Evolutionary conservation across 2,888 invertebrate genomes (phyloP).

Genomic region (Entomobrya multifasciata): DNA sequence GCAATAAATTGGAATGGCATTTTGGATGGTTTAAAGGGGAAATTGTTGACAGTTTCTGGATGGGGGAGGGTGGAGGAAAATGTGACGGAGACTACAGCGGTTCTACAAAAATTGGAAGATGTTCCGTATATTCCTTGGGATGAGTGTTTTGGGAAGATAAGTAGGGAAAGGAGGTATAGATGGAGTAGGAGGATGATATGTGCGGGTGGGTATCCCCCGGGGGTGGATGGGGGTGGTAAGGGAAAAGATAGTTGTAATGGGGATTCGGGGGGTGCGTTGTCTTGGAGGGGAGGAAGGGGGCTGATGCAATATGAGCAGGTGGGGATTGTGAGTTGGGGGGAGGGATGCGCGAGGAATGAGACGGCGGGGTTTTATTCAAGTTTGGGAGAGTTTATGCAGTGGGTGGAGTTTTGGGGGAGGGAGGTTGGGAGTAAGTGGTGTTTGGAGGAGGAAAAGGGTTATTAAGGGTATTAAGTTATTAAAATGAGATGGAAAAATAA

Average conservation of each 20-base stretch:
- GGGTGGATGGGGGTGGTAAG: background rate
- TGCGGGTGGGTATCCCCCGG: background rate
- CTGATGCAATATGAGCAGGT: background rate
- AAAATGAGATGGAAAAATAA: too few species aligned
- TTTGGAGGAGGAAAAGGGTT: background rate
- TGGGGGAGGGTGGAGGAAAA: background rate
- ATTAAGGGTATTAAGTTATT: too few species aligned
- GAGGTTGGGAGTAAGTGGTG: background rate
- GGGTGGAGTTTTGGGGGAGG: background rate
- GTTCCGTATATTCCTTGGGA: background rate
- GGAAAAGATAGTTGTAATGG: background rate
- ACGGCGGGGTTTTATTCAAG: background rate
- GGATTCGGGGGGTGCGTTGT: background rate
- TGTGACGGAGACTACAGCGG: background rate
- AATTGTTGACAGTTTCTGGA: background rate
- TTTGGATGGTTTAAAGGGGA: background rate
- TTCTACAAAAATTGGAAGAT: background rate
- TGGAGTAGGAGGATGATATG: background rate
- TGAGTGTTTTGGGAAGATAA: background rate
- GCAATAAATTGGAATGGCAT: background rate
- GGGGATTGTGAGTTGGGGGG: background rate
- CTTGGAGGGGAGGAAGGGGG: background rate
- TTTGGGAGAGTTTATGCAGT: background rate
- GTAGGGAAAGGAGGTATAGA: background rate
- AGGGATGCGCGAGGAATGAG: background rate